A percentile compares a stretch with the other conserved stretches of the same genome.
phyloP scores from a whole-genome alignment of 2,797 vertebrate genomes.

The Choloepus didactylus region DNA sequence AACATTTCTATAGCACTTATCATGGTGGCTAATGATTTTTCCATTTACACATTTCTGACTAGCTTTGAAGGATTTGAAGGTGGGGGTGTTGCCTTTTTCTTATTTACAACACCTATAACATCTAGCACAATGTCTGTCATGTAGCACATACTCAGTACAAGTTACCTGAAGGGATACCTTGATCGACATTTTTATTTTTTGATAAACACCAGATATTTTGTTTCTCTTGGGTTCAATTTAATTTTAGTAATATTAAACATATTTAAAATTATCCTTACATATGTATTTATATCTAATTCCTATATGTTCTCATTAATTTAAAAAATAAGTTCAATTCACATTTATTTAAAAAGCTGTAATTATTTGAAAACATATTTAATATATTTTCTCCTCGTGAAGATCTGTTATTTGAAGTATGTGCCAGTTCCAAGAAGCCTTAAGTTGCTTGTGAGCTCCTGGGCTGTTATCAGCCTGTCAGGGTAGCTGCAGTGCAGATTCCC shows the following conservation, averaged over 20 bases:
- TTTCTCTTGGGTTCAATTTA: slow-evolving; percentile 14
- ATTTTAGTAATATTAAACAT: slow-evolving; percentile 18
- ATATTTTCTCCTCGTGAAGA: neutral
- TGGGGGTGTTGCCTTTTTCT: neutral
- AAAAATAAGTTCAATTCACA: neutral
- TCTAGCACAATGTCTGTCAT: neutral
- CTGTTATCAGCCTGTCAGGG: neutral
- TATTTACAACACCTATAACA: neutral
- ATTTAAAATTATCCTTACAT: neutral
- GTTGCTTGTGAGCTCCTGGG: neutral
- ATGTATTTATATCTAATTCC: neutral
- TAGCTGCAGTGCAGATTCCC: slow-evolving; percentile 2
- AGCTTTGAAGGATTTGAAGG: neutral
- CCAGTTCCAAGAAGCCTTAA: neutral
- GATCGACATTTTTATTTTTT: neutral
- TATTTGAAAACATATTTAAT: neutral
- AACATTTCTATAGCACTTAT: neutral
- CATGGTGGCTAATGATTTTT: neutral
- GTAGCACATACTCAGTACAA: neutral
- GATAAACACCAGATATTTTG: neutral
- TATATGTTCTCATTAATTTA: slow-evolving; percentile 5
- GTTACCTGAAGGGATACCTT: neutral
- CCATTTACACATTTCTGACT: neutral
- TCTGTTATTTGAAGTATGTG: neutral
- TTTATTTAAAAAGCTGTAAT: neutral